Evolutionary conservation across 2,888 invertebrate genomes (phyloP).

Genomic region (Parnassius mnemosyne): DNA sequence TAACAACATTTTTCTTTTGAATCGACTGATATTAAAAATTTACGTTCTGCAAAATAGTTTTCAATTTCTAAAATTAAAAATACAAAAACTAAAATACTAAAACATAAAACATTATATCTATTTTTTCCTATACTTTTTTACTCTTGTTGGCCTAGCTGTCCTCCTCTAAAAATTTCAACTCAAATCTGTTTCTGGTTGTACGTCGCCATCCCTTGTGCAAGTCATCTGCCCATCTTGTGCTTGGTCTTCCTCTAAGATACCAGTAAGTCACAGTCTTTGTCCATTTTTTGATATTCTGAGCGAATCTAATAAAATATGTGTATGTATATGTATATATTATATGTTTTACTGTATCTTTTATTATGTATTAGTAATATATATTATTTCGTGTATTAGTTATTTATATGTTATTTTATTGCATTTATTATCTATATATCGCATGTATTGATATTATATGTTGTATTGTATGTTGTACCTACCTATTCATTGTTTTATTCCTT

Average conservation of each 20-base stretch:
- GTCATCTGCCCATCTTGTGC: not conserved
- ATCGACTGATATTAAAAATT: not conserved
- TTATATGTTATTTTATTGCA: too few relatives aligned
- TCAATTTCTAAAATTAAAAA: not conserved
- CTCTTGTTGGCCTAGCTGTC: not conserved
- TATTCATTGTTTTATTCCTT: too few relatives aligned
- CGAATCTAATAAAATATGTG: too few relatives aligned
- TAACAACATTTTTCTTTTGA: not conserved
- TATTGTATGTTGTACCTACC: too few relatives aligned
- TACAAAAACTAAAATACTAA: not conserved
- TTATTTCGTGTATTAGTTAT: too few relatives aligned
- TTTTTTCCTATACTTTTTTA: not conserved
- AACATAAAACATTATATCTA: not conserved
- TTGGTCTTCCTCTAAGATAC: too few relatives aligned
- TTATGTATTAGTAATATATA: too few relatives aligned
- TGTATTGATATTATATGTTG: too few relatives aligned
- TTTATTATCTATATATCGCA: too few relatives aligned
- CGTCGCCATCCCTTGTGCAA: not conserved
- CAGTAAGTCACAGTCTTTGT: not conserved
- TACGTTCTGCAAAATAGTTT: not conserved
- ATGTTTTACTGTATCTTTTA: too few relatives aligned
- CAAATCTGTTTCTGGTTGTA: not conserved
- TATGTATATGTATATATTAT: too few relatives aligned
- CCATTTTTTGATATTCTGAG: constrained; percentile 15
- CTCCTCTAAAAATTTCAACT: not conserved